phyloP scores from a whole-genome alignment of 2,797 vertebrate genomes.

The Acropternis orthonyx region DNA sequence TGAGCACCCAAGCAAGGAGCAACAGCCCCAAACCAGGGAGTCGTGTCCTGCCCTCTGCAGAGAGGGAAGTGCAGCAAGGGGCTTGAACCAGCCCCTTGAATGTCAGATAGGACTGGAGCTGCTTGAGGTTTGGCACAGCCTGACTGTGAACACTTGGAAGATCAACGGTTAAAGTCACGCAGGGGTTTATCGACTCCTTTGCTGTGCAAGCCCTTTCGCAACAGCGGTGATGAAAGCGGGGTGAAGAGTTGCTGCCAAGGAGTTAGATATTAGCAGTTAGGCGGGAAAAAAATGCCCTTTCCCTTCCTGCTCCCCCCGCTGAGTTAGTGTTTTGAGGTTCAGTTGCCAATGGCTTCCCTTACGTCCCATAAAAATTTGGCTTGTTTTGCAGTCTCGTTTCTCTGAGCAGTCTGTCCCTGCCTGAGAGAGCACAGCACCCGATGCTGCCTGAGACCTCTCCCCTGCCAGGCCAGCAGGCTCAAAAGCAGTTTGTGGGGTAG shows the following conservation, averaged over 20 bases:
- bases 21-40: accelerated
- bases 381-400: neutral
- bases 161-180: neutral
- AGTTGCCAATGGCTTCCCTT: neutral
- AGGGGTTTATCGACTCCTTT: neutral
- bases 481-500: neutral
- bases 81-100: neutral
- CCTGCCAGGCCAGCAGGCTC: accelerated
- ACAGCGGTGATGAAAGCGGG: neutral
- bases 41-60: neutral
- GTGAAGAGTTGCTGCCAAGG: neutral
- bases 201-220: neutral
- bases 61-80: neutral
- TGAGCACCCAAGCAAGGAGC: neutral
- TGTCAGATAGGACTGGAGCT: neutral
- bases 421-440: neutral
- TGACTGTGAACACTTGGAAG: neutral
- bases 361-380: neutral
- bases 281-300: neutral
- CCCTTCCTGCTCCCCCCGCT: accelerated
- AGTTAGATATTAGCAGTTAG: neutral
- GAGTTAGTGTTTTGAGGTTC: neutral
- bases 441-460: neutral
- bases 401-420: neutral
- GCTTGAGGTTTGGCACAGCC: neutral